Evolutionary conservation across 2,797 vertebrate genomes (phyloP).

Genomic region (Myiothlypis chrysogaster): DNA sequence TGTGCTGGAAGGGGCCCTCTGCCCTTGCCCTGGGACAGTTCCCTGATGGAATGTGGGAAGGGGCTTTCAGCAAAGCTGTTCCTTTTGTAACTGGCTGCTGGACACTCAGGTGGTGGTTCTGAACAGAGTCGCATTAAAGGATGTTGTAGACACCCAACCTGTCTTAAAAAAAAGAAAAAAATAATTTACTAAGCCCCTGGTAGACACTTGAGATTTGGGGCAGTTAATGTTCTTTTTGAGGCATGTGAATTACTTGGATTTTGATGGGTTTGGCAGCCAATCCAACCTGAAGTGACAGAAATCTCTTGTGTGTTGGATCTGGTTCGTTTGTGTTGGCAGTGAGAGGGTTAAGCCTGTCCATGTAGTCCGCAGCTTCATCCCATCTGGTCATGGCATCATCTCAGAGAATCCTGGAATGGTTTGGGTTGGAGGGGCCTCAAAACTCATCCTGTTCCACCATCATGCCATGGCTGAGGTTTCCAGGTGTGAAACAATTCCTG

Average conservation of each 20-base stretch:
- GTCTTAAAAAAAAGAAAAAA: neutral
- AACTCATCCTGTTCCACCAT: neutral
- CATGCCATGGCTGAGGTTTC: neutral
- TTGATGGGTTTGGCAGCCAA: neutral
- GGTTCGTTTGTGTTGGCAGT: neutral
- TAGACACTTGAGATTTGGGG: neutral
- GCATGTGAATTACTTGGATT: neutral
- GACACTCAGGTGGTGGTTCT: neutral
- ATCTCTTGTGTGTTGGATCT: neutral
- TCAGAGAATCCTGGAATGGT: neutral
- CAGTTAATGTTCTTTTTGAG: neutral
- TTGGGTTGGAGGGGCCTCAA: neutral
- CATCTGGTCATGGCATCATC: neutral
- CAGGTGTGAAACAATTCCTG: neutral
- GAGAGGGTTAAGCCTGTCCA: neutral
- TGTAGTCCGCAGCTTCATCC: neutral
- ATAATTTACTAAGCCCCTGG: neutral
- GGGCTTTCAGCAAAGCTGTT: neutral
- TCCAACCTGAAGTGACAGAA: neutral
- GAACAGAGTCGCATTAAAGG: neutral
- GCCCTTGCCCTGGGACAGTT: neutral
- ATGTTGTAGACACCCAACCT: neutral
- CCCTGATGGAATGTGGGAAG: neutral
- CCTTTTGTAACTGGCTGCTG: neutral
- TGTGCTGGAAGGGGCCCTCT: neutral